Base-by-base conservation (phyloP, 2,888 invertebrate genomes). In the Andrena dorsata region DNA sequence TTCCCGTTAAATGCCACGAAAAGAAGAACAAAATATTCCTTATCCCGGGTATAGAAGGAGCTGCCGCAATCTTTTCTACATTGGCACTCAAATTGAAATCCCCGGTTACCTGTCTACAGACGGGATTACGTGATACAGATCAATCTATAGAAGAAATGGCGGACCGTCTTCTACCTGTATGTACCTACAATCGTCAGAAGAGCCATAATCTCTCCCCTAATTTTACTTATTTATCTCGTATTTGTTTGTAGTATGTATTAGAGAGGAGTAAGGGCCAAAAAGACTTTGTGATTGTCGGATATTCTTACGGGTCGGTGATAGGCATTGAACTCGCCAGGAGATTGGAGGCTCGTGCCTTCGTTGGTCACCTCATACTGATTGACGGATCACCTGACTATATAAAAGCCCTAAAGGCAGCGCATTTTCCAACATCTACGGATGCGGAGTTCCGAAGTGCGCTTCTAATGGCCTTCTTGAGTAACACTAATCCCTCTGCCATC, bases 221-320 rank as follows among this genome's bases (percentile, higher is more conserved):
- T 20, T 28, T 60, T 8, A 49, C 8, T 10, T 3, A 1, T 35
- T 0, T 35, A 35, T 35, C 16, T 1, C 30, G 20, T 2, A n/a
- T 53, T 10, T 5, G 20, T 28, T 66, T 86, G 28, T 90, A 97
- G 96, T 94, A 95, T 87, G 95, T 97, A 8, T 94, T 95, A 74
- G 94, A 95, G 56, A 94, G 95, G 13, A 92, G 73, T 23, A 87
- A 91, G 70, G 81, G 65, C 47, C 88, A 90, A 7, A 82, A 87
- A 64, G 85, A 90, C 0, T 98, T 97, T 94, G 95, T 96, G 77
- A 92, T 99, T 0, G 95, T 97, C 16, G 99, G 97, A 1, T 98
- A 99, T 94, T 99, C 99, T 16, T 98, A 96, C 91, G 99, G 99
- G 61, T 95, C 96, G 0, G 93, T 97, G 30, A 95, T 98, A 23